A percentile compares a stretch with the other conserved stretches of the same genome.
These are phyloP conservation scores for Pharmacophagus antenor DNA, from an alignment of 2,888 invertebrate species.

Conservation along the genomic window DNA sequence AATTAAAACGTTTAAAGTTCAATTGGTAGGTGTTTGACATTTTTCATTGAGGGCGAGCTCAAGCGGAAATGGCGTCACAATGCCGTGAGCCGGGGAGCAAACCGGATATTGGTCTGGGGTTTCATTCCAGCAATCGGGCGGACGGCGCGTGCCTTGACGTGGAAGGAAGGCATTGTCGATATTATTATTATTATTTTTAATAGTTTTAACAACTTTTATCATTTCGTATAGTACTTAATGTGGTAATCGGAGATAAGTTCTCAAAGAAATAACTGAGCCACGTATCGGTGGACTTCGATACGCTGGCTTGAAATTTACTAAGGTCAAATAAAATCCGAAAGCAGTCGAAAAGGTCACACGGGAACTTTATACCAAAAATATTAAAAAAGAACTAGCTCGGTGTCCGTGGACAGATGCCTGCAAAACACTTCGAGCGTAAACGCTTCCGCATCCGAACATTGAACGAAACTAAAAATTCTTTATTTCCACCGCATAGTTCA, in stretches of 20 bases:
- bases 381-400: not conserved
- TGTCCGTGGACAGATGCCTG: not conserved
- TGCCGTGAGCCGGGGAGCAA: not conserved
- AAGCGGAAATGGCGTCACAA: slow-evolving; percentile 2
- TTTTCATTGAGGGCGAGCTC: not conserved
- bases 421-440: slow-evolving; percentile 10
- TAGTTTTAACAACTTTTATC: not conserved
- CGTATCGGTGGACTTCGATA: no score
- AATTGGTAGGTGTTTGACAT: not conserved
- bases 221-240: no score
- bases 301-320: no score
- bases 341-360: no score
- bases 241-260: no score
- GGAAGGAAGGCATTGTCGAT: not conserved
- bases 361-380: not conserved
- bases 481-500: not conserved
- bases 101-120: slow-evolving; percentile 12
- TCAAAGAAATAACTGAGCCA: no score
- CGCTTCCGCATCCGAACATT: not conserved
- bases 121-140: not conserved
- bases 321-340: no score
- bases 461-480: not conserved
- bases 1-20: not conserved
- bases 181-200: not conserved
- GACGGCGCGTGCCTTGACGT: not conserved